Base-by-base conservation (phyloP, 2,888 invertebrate species). In the Cistogaster globosa region DNA sequence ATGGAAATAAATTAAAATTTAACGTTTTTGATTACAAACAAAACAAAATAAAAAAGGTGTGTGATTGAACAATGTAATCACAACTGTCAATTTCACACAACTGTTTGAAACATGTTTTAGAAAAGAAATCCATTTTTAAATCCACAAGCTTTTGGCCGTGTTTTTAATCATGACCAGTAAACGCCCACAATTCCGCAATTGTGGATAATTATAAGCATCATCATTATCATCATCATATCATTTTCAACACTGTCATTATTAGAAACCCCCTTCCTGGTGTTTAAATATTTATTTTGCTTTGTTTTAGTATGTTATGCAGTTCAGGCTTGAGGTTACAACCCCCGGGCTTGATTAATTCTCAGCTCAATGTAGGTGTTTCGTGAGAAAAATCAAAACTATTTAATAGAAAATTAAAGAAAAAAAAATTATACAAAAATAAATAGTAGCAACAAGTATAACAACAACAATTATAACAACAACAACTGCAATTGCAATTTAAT, bases 361-460 rank as follows among this genome's bases (percentile, higher is more conserved):
- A 51, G 42, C 14, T 51, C 18, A 63, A 57, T 83, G 85, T 85
- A 55, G 85, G 83, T 65, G 85, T 85, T 85, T 83, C 85, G 85
- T 85, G 85, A 83, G 85, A 85, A 85, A 63, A 83, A 71, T 81
- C 42, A 36, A 81, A 81, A 67, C 51, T 42, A 60, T 71, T 71
- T 82, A 32, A 65, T 60, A 58, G 26, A 45, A 62, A 48, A 65
- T n/a, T 32, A 62, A 51, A n/a, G 20, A n/a, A 26, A 26, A 26
- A 26, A 26, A 26, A 2, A 26, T 26, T 26, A 26, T 26, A 26
- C 4, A 51, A 55, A 38, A 55, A 11, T 38, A 20, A n/a, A 45
- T 16, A 14, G 11, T 6, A 71, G 20, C 63, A 58, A 22, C 32
- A 16, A 26, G 38, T 20, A 14, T 6, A 71, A 18, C 63, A 58